phyloP scores from a whole-genome alignment of 2,888 invertebrate species.

The Tiliacea citrago region DNA sequence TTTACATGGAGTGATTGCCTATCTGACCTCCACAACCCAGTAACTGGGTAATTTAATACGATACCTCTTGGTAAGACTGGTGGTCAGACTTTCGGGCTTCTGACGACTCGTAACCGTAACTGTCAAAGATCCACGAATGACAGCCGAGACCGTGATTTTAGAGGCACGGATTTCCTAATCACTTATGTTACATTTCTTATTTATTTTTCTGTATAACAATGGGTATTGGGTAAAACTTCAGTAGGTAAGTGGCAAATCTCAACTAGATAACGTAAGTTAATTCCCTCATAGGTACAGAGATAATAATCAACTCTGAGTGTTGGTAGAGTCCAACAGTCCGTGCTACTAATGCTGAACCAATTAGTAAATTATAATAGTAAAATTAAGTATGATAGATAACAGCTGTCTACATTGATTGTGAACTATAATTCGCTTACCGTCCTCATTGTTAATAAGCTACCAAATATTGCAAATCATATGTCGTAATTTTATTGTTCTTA shows the following conservation, averaged over 20 bases:
- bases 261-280: background rate
- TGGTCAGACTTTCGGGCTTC: no score
- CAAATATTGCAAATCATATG: constrained; percentile 37
- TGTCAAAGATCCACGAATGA: no score
- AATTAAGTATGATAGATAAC: constrained; percentile 3
- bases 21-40: no score
- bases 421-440: constrained; percentile 9
- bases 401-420: constrained; percentile 18
- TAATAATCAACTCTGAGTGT: constrained; percentile 1
- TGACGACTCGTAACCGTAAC: no score
- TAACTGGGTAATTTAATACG: no score
- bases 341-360: constrained; percentile 10
- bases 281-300: no score
- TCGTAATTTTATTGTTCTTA: constrained; percentile 20
- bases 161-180: background rate
- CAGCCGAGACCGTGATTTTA: no score
- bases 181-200: background rate
- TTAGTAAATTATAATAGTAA: constrained; percentile 10
- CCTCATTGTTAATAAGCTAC: constrained; percentile 28
- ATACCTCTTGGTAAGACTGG: no score
- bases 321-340: constrained; percentile 2
- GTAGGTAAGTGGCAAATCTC: constrained; percentile 1
- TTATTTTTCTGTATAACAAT: constrained; percentile 9
- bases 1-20: no score
- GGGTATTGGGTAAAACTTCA: constrained; percentile 2